phyloP scores from a whole-genome alignment of 2,888 invertebrate genomes.

The Biston stratarius region DNA sequence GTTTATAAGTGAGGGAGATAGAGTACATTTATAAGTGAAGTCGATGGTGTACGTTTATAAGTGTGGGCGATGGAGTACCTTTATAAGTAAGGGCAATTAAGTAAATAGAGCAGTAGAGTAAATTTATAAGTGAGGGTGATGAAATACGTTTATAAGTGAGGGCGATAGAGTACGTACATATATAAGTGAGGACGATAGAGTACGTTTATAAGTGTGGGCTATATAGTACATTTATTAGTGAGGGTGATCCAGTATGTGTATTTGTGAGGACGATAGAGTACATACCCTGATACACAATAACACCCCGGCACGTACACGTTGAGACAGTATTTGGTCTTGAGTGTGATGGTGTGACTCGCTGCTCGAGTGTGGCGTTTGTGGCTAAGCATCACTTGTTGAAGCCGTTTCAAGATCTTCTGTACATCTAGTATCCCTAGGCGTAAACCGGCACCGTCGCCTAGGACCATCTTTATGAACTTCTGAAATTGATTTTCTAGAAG shows the following conservation, averaged over 20 bases:
- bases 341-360: slow-evolving; percentile 33
- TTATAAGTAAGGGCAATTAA: too few species aligned
- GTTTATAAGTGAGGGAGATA: too few species aligned
- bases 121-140: too few species aligned
- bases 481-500: slow-evolving; percentile 37
- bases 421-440: slow-evolving; percentile 55
- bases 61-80: too few species aligned
- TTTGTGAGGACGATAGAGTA: not conserved
- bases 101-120: too few species aligned
- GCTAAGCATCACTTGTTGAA: slow-evolving; percentile 45
- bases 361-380: not conserved
- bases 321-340: slow-evolving; percentile 57
- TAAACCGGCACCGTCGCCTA: slow-evolving; percentile 51
- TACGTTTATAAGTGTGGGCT: too few species aligned
- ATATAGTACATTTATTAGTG: too few species aligned
- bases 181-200: too few species aligned
- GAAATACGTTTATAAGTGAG: too few species aligned
- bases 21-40: too few species aligned
- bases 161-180: too few species aligned
- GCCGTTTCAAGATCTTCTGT: slow-evolving; percentile 48
- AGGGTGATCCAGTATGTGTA: not conserved
- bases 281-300: slow-evolving; percentile 63
- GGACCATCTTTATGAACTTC: slow-evolving; percentile 58
- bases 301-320: slow-evolving; percentile 58
- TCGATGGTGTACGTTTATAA: too few species aligned